Evolutionary conservation across 2,888 invertebrate species (phyloP).

Genomic region (Microdon myrmicae): DNA sequence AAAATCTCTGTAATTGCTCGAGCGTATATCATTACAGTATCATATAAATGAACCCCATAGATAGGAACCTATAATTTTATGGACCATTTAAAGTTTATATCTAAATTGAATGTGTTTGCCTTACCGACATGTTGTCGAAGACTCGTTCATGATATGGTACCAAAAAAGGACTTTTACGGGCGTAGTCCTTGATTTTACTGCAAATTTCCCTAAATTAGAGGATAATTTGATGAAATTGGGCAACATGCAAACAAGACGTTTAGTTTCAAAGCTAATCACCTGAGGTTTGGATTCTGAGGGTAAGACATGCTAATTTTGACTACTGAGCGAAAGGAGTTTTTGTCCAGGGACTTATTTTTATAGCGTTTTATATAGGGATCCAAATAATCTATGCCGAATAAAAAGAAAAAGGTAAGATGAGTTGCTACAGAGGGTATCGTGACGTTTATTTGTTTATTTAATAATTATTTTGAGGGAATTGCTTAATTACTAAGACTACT

Average conservation of each 20-base stretch:
- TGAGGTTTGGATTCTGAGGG: slow-evolving; percentile 78
- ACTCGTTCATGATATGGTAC: slow-evolving; percentile 82
- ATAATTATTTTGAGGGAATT: no score
- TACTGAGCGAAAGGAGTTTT: slow-evolving; percentile 81
- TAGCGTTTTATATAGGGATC: slow-evolving; percentile 74
- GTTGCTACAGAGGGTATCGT: no score
- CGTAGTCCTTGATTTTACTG: slow-evolving; percentile 76
- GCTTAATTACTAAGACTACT: no score
- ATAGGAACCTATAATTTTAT: slow-evolving; percentile 76
- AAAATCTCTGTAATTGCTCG: slow-evolving; percentile 81
- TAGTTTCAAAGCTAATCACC: slow-evolving; percentile 69
- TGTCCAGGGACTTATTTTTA: slow-evolving; percentile 69
- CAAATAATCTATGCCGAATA: slow-evolving; percentile 78
- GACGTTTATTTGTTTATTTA: no score
- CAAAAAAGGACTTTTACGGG: slow-evolving; percentile 78
- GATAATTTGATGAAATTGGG: slow-evolving; percentile 33
- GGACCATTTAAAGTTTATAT: not conserved
- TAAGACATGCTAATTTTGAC: slow-evolving; percentile 81
- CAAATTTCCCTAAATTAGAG: slow-evolving; percentile 72
- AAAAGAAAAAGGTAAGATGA: no score
- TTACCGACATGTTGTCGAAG: slow-evolving; percentile 75
- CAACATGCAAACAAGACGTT: slow-evolving; percentile 5
- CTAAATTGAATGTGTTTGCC: slow-evolving; percentile 20
- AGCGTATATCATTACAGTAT: slow-evolving; percentile 89
- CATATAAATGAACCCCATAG: slow-evolving; percentile 86